Percentiles rank a stretch among this genome's conserved stretches.
phyloP scores from a whole-genome alignment of 2,797 vertebrate species.

The Lepilemur ruficaudatus region DNA sequence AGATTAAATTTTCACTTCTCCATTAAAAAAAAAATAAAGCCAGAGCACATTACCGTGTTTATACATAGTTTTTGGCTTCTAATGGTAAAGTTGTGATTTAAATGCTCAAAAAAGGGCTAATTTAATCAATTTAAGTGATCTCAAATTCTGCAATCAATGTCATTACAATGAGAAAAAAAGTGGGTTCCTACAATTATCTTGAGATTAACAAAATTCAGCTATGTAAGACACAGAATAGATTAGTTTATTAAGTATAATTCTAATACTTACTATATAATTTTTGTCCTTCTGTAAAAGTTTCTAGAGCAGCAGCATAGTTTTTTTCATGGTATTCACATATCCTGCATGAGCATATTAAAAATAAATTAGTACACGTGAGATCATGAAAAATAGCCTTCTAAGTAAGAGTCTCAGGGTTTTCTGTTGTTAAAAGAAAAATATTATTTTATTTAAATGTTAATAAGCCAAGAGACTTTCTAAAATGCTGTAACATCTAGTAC shows the following conservation, averaged over 20 bases:
- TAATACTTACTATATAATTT: conserved; percentile 91
- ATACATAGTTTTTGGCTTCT: background rate
- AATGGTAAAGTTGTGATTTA: conserved; percentile 9
- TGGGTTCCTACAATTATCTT: conserved; percentile 32
- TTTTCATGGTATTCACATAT: conserved; percentile 95
- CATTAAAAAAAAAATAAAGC: conserved; percentile 24
- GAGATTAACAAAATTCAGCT: conserved; percentile 38
- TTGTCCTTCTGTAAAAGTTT: conserved; percentile 91
- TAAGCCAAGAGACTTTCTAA: conserved; percentile 15
- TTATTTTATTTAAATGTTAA: conserved; percentile 21
- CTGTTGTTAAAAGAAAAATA: background rate
- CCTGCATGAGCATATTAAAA: conserved; percentile 82
- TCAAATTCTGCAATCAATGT: conserved; percentile 25
- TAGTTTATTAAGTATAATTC: conserved; percentile 13
- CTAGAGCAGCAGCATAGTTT: conserved; percentile 90
- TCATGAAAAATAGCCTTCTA: conserved; percentile 8
- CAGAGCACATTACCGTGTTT: background rate
- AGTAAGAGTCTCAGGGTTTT: background rate
- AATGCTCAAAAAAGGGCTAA: conserved; percentile 35
- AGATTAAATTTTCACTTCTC: conserved; percentile 38
- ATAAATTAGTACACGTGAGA: conserved; percentile 50
- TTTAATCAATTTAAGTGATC: conserved; percentile 43
- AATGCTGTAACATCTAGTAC: background rate
- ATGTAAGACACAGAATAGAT: background rate
- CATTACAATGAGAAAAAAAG: conserved; percentile 44